Conservation (phyloP, 1,140 invertebrate genomes). For the Cotesia chilonis region DNA sequence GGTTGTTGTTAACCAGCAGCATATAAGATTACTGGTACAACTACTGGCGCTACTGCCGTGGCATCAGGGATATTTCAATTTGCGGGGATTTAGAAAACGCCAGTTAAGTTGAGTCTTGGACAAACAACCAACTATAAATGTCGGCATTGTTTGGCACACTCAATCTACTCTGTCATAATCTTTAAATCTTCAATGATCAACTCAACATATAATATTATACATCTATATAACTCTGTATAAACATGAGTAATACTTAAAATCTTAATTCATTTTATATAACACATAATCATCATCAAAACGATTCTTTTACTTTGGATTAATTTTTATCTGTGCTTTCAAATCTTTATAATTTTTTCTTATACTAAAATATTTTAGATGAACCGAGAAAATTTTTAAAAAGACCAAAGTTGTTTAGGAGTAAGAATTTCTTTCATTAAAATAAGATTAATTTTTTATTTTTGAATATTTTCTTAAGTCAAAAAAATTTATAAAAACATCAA, state of each 20-base stretch:
- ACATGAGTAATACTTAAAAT: neutral
- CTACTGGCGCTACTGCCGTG: conserved; percentile 6
- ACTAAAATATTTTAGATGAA: no score
- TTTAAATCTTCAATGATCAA: conserved; percentile 8
- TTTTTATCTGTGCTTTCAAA: neutral
- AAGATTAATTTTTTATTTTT: no score
- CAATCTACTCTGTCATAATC: conserved; percentile 6
- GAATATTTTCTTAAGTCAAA: no score
- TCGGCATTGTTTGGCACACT: conserved; percentile 10
- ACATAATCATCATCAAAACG: neutral
- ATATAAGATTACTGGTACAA: conserved; percentile 32
- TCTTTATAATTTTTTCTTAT: no score
- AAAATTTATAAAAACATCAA: no score
- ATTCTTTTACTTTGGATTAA: neutral
- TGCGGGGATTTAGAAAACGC: conserved; percentile 50
- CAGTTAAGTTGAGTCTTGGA: conserved; percentile 31
- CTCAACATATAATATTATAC: neutral
- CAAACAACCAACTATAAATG: conserved; percentile 28
- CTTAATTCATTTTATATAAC: neutral
- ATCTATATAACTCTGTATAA: neutral
- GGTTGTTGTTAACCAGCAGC: conserved; percentile 56
- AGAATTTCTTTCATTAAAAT: no score
- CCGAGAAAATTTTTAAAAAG: no score
- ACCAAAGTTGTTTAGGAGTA: no score
- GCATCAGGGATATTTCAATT: conserved; percentile 57